phyloP scores from a whole-genome alignment of 2,113 vertebrate genomes.

The Cottus gobio region DNA sequence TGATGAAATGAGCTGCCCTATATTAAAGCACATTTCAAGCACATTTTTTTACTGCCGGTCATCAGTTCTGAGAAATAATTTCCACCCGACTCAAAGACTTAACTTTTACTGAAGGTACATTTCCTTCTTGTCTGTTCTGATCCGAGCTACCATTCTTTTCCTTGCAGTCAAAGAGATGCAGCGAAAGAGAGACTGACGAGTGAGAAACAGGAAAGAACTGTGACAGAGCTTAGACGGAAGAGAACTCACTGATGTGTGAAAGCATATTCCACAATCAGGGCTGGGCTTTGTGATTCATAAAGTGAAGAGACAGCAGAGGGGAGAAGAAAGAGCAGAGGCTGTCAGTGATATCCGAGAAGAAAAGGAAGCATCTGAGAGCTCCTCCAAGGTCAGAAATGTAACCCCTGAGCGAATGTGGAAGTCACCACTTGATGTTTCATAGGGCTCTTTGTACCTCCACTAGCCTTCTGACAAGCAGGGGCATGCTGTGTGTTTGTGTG shows the following conservation, averaged over 20 bases:
- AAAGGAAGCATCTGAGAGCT: constrained; percentile 47
- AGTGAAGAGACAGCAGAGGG: constrained; percentile 41
- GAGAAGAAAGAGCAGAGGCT: constrained; percentile 44
- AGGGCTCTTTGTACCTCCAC: constrained; percentile 38
- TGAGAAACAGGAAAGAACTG: constrained; percentile 29
- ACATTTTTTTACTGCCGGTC: not conserved
- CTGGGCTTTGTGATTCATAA: constrained; percentile 56
- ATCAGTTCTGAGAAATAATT: constrained; percentile 2
- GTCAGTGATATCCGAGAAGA: constrained; percentile 49
- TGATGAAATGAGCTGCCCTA: not conserved
- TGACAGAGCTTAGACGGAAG: constrained; percentile 45
- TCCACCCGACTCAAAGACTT: not conserved
- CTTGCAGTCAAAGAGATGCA: constrained; percentile 12
- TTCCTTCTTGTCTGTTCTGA: constrained; percentile 13
- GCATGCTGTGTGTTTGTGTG: not conserved
- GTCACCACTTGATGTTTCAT: constrained; percentile 51
- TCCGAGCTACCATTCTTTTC: constrained; percentile 11
- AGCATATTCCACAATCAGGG: constrained; percentile 64
- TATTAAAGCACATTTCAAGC: not conserved
- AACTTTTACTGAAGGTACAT: constrained; percentile 18
- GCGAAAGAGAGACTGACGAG: constrained; percentile 1
- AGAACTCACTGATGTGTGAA: constrained; percentile 70
- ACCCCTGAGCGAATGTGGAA: constrained; percentile 35
- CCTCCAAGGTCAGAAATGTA: constrained; percentile 57
- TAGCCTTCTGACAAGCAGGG: constrained; percentile 23